phyloP scores from a whole-genome alignment of 2,888 invertebrate genomes.

The Athalia cordata region DNA sequence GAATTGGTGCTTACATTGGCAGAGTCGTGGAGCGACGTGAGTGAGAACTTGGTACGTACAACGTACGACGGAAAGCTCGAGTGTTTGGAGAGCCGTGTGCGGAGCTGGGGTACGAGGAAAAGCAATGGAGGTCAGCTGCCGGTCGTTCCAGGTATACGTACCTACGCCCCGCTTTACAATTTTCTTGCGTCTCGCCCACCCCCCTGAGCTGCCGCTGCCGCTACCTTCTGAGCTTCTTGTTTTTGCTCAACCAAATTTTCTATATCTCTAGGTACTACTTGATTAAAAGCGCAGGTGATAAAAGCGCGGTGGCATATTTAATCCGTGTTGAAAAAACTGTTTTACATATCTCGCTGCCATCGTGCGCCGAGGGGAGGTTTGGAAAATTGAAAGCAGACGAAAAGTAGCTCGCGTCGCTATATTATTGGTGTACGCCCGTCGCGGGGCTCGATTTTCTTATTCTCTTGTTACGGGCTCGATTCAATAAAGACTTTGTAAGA shows the following conservation, averaged over 20 bases:
- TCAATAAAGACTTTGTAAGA: conserved; percentile 42
- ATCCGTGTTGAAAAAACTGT: conserved; percentile 2
- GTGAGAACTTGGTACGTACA: neutral
- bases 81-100: neutral
- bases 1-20: conserved; percentile 37
- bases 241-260: neutral
- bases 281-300: neutral
- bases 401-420: too few species aligned
- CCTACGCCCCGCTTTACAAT: neutral
- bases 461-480: conserved; percentile 38
- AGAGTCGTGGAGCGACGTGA: conserved; percentile 28
- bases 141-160: neutral
- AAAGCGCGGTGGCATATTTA: neutral
- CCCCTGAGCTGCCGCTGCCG: too few species aligned
- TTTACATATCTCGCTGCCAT: neutral
- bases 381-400: conserved; percentile 19
- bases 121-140: conserved; percentile 36
- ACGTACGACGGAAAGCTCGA: neutral
- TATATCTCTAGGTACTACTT: neutral
- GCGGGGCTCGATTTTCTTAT: conserved; percentile 23
- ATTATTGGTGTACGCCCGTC: too few species aligned
- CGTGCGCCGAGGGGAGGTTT: too few species aligned
- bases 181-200: neutral
- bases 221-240: neutral
- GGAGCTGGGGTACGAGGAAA: neutral